Base-by-base conservation (phyloP, 2,113 vertebrate species). In the Nesoenas mayeri region DNA sequence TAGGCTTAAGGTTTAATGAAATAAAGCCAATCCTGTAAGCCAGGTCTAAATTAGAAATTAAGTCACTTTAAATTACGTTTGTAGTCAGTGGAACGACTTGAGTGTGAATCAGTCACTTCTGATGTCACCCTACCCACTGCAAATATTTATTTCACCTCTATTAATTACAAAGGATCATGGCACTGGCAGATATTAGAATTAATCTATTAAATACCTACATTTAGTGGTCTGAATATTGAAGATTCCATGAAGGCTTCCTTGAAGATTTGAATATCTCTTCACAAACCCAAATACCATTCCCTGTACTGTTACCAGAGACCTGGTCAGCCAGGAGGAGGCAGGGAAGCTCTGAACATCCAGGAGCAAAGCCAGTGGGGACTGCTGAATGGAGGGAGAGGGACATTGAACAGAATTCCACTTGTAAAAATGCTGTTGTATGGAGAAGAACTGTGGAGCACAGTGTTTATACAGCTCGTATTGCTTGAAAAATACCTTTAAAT, bases 1-100 rank as follows among this genome's bases (percentile, higher is more conserved):
- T 85, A 79, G 65, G 48, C 32, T 93, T 93, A 94, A 80, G 26
- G 5, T 74, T 94, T 94, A 79, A 82, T 79, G 66, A 82, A 88
- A 82, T 58, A 91, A 79, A 92, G 26, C 2, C 13, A 91, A 15
- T 78, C 25, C 36, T 74, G 13, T 74, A 36, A 81, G 31, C 61
- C 13, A 74, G 34, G 13, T 89, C 22, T 91, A 84, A 91, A 89
- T 91, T 79, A 85, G 56, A 93, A 87, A 62, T 87, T 60, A 92
- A 91, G 51, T 74, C 10, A 85, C 22, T 85, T 81, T 84, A 81
- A 81, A 64, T 95, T 96, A 32, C 40, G 10, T 74, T 42, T 89
- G 15, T 51, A 74, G 38, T 81, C 69, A 51, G 38, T 51, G 22
- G 51, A 89, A 96, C 54, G 38, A 80, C 9, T 2, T 8, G 20